Evolutionary conservation across 2,113 vertebrate genomes (phyloP).

Genomic region (Burhinus oedicnemus): DNA sequence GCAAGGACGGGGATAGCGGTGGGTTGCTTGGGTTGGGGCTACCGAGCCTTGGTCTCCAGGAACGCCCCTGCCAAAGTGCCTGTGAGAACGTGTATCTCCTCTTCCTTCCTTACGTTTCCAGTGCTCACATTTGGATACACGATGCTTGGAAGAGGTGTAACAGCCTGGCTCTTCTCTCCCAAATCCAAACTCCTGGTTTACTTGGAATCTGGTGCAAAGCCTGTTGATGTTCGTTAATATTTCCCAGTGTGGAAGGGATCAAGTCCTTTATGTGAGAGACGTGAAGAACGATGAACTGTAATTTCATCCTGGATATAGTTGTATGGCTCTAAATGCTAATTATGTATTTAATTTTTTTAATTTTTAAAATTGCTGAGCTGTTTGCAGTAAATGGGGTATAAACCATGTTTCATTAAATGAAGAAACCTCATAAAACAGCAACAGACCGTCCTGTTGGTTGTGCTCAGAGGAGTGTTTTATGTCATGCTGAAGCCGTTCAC

Average conservation of each 20-base stretch:
- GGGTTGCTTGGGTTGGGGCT: not conserved
- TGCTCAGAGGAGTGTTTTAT: rapidly evolving
- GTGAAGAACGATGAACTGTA: not conserved
- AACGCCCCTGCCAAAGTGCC: not conserved
- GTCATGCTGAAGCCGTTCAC: not conserved
- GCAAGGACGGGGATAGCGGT: not conserved
- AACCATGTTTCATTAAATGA: not conserved
- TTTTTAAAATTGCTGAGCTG: not conserved
- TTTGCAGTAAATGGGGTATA: not conserved
- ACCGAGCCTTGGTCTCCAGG: not conserved
- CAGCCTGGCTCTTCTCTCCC: not conserved
- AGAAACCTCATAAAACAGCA: not conserved
- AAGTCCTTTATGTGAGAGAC: not conserved
- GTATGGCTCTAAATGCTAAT: not conserved
- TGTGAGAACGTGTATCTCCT: not conserved
- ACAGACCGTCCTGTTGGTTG: no score
- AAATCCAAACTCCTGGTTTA: not conserved
- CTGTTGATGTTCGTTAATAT: not conserved
- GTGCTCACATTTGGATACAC: rapidly evolving
- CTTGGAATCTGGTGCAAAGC: not conserved
- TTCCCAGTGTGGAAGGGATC: not conserved
- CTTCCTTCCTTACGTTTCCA: rapidly evolving
- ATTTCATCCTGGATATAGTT: not conserved
- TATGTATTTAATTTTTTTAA: not conserved
- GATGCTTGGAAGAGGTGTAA: no score